Evolutionary conservation across 2,888 invertebrate genomes (phyloP).

Genomic region (Fissipunctia ypsillon): DNA sequence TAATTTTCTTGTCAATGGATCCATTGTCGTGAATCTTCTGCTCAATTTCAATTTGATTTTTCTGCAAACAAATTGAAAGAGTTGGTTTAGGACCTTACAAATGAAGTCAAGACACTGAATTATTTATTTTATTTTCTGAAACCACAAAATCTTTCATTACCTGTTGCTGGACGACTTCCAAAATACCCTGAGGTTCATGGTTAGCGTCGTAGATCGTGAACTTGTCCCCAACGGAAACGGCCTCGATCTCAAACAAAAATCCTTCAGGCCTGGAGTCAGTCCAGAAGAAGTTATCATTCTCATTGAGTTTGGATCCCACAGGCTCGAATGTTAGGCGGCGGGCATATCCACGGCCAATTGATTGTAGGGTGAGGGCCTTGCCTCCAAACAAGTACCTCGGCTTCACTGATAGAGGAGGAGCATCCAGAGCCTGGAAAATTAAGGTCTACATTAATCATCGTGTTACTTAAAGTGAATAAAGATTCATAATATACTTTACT

Average conservation of each 20-base stretch:
- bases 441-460: conserved; percentile 70
- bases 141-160: conserved; percentile 78
- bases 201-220: conserved; percentile 93
- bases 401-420: conserved; percentile 86
- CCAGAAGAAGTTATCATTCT: conserved; percentile 94
- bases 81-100: conserved; percentile 14
- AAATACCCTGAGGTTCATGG: conserved; percentile 92
- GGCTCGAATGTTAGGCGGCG: conserved; percentile 94
- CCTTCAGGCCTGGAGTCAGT: conserved; percentile 94
- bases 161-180: conserved; percentile 92
- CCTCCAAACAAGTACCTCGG: conserved; percentile 92
- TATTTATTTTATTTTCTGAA: background rate
- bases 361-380: conserved; percentile 92
- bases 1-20: conserved; percentile 91
- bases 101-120: background rate
- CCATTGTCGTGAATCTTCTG: conserved; percentile 85
- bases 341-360: conserved; percentile 94
- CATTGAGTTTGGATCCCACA: conserved; percentile 90
- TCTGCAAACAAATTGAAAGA: conserved; percentile 75
- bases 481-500: conserved; percentile 20
- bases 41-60: conserved; percentile 87
- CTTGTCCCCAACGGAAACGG: conserved; percentile 92
- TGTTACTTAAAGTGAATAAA: conserved; percentile 19
- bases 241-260: conserved; percentile 93
- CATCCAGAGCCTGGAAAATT: conserved; percentile 86